phyloP scores from a whole-genome alignment of 2,113 vertebrate genomes.

The Gnathonemus echidnorhynchus region DNA sequence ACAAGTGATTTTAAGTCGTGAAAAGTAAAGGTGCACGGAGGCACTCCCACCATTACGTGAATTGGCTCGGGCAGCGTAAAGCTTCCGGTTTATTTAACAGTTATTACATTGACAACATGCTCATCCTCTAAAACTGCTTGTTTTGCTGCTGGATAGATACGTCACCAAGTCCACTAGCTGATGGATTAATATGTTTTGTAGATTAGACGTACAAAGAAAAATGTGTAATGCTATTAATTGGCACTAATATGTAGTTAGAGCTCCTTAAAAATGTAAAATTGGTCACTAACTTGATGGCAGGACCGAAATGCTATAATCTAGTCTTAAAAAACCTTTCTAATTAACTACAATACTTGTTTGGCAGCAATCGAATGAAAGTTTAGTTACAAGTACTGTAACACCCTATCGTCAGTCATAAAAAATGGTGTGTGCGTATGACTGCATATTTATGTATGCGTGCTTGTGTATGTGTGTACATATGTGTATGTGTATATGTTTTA shows the following conservation, averaged over 20 bases:
- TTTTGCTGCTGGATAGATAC: neutral
- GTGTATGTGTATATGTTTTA: neutral
- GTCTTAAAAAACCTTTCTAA: neutral
- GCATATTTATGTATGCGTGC: neutral
- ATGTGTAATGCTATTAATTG: neutral
- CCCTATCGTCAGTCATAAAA: neutral
- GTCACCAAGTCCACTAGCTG: neutral
- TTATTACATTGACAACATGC: neutral
- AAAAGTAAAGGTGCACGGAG: neutral
- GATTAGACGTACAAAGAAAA: neutral
- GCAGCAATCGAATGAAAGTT: neutral
- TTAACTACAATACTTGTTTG: neutral
- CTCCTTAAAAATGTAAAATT: neutral
- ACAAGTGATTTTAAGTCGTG: neutral
- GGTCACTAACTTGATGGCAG: neutral
- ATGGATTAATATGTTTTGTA: neutral
- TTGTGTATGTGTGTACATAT: neutral
- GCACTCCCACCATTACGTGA: neutral
- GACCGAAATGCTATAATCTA: neutral
- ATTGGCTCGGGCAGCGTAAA: neutral
- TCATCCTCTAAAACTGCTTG: neutral
- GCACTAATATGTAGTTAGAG: neutral
- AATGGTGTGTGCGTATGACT: neutral
- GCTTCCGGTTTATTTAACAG: neutral
- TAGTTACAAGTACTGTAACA: constrained; percentile 6